Evolutionary conservation across 2,888 invertebrate genomes (phyloP), one percentile per base, ranked within the genome.

Genomic region (Nudaria mundana): DNA sequence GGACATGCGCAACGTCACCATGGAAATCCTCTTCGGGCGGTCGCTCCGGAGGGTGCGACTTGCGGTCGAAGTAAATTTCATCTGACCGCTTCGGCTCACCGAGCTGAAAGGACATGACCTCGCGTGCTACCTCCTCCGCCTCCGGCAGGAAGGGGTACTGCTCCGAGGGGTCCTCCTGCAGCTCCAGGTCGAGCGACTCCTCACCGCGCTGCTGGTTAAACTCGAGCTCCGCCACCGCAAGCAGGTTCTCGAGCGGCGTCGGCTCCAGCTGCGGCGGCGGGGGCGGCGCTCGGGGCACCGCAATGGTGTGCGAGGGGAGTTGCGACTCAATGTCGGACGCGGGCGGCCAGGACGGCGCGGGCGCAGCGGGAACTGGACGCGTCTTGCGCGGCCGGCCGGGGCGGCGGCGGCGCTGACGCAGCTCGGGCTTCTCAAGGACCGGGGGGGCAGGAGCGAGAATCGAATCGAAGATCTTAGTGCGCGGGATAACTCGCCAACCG

Each of bases 401-500:
- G 43, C 66, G 58, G 41, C 69, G 61, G 58, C 69, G 61, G 58
- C 63, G 62, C 47, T 58, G 52, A 52, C 67, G 59, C 48, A 57
- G 56, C 56, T 66, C 59, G 44, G 53, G 43, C 50, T 67, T 56
- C 43, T 48, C 56, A 36, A 58, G 66, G 59, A 65, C 66, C 48
- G 68, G 64, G 33, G 65, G 69, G 49, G 66, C 66, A 37, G 76
- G 71, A 32, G 79, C 57, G 24, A 72, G 76, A 71, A 91, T 79
- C 66, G 87, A 69, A 89, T 88, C 76, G 77, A 83, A 82, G 71
- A 82, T 91, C 73, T 93, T 93, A 33, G 95, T 95, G 63, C 94
- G 91, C 62, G 95, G 95, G 81, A 94, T 94, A 42, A 94, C 94
- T 44, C 94, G 92, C 96, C 95, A 95, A 64, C 95, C 95, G 74